Evolutionary conservation across 2,113 vertebrate genomes (phyloP).

Genomic region (Labrus mixtus): DNA sequence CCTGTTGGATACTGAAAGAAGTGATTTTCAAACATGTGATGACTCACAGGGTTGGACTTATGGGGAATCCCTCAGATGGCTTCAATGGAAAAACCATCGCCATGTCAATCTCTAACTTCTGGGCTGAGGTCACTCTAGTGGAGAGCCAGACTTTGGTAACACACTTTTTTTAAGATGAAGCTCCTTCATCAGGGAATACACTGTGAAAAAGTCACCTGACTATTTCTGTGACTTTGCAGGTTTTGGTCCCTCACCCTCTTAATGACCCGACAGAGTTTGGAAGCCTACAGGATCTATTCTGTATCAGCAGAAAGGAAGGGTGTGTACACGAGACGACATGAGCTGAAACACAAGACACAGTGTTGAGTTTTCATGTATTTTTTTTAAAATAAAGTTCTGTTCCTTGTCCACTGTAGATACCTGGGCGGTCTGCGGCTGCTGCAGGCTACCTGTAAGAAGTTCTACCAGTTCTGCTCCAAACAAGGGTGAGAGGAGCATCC

Average conservation of each 20-base stretch:
- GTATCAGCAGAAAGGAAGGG: constrained; percentile 89
- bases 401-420: constrained; percentile 72
- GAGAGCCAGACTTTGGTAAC: constrained; percentile 86
- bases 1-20: neutral
- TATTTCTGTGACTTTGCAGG: constrained; percentile 61
- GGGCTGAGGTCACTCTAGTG: constrained; percentile 86
- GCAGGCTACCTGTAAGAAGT: constrained; percentile 89
- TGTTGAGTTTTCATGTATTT: neutral
- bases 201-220: neutral
- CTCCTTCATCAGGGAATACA: rapidly evolving
- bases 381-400: neutral
- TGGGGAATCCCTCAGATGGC: constrained; percentile 89
- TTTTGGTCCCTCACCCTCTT: constrained; percentile 85
- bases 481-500: constrained; percentile 82
- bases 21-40: neutral
- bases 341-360: neutral
- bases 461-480: constrained; percentile 88
- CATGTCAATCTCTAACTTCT: constrained; percentile 88
- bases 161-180: neutral
- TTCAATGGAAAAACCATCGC: constrained; percentile 89
- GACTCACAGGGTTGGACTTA: constrained; percentile 83
- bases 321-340: constrained; percentile 34
- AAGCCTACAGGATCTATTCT: constrained; percentile 86
- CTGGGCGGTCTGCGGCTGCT: constrained; percentile 86
- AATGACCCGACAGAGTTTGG: constrained; percentile 89